Evolutionary conservation across 2,797 vertebrate species (phyloP), one percentile per base, ranked within the genome.

Genomic region (Bufotes viridis): DNA sequence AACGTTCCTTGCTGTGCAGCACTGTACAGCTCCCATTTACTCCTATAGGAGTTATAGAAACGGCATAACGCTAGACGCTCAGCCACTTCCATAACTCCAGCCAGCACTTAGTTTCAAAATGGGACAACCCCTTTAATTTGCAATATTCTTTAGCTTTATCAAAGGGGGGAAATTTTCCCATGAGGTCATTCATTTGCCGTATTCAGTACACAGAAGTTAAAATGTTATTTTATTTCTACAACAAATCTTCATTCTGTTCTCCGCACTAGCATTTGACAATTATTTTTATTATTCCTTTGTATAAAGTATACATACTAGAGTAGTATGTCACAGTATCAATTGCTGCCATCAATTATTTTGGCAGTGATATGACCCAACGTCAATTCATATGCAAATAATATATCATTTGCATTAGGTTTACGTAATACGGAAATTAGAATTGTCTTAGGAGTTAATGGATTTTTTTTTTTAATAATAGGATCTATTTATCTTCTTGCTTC

Each of bases 401-500:
- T 26, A 60, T 18, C 60, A 65, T 82, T 82, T 82, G 57, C 78
- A 75, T 63, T 34, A n/a, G 49, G 58, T 17, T 53, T 34, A 67
- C 22, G 49, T 26, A 76, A 86, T n/a, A 82, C 81, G 87, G 83
- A 86, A 86, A 82, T 78, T 51, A 60, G 53, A 76, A 61, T 15
- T 61, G 70, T 75, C 26, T 84, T 82, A 55, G 15, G 81, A 69
- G 75, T 70, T 24, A 78, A 42, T 55, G 49, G 49, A 49, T n/a
- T 49, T 75, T 51, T 69, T 53, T 34, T 42, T 42, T 42, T 34
- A 34, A 53, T 55, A 74, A 34, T 82, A 34, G 78, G 26, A 76
- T 81, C 34, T 85, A 55, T 82, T 78, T 86, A 89, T 75, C 69
- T 85, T 89, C 80, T 84, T 78, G 84, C 81, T 86, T 86, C 84